Evolutionary conservation across 2,888 invertebrate species (phyloP).

Genomic region (Lordiphosa andalusiaca): DNA sequence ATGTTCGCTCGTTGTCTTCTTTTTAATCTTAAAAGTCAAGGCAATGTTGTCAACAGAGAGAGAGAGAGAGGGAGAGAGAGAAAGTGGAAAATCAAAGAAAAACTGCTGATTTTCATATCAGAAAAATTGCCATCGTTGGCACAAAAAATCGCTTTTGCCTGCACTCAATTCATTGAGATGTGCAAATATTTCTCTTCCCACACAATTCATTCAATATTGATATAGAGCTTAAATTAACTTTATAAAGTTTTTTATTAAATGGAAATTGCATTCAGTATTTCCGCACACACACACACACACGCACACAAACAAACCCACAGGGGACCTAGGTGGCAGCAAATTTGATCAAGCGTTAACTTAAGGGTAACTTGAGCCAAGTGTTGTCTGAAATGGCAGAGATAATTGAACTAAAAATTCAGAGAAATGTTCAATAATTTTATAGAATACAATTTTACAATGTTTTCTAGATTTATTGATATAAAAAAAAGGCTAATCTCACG

Average conservation of each 20-base stretch:
- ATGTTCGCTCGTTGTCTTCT: constrained; percentile 42
- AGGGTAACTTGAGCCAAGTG: too few relatives aligned
- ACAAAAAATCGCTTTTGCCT: constrained; percentile 47
- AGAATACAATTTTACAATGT: too few relatives aligned
- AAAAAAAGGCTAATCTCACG: too few relatives aligned
- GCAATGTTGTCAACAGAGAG: constrained; percentile 53
- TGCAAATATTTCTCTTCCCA: constrained; percentile 29
- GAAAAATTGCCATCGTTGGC: constrained; percentile 61
- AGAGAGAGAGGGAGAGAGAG: constrained; percentile 10
- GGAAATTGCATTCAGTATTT: constrained; percentile 52
- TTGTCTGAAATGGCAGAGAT: too few relatives aligned
- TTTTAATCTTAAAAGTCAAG: constrained; percentile 62
- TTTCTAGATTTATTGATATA: too few relatives aligned
- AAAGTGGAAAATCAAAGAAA: constrained; percentile 52
- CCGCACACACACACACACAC: constrained; percentile 29
- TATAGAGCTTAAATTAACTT: constrained; percentile 68
- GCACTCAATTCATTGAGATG: constrained; percentile 44
- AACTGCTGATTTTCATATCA: constrained; percentile 71
- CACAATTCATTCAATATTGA: constrained; percentile 32
- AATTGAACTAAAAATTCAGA: too few relatives aligned
- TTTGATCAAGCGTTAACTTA: too few relatives aligned
- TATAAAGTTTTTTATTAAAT: constrained; percentile 39
- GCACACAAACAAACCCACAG: constrained; percentile 16
- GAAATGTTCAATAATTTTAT: too few relatives aligned
- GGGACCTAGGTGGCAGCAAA: too few relatives aligned